Percentiles rank a stretch among this genome's conserved stretches.
Conservation (phyloP, 2,888 invertebrate species). For the Timandra comae region DNA sequence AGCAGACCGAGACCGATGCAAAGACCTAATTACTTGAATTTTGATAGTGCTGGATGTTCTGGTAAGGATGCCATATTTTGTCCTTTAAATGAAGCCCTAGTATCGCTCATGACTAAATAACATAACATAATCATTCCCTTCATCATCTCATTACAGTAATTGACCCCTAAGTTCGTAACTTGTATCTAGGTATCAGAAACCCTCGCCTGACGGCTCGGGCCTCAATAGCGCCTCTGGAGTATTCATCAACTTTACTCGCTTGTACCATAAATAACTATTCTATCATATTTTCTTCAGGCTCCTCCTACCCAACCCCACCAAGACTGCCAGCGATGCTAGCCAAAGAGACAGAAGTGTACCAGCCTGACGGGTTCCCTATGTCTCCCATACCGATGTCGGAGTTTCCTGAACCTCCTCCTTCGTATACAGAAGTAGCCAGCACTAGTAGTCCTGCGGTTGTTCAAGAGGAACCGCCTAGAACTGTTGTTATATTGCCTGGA, state of each 20-base stretch:
- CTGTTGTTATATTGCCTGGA: constrained; percentile 39
- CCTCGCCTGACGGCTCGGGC: too few species aligned
- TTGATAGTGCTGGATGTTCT: constrained; percentile 15
- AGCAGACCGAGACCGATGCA: constrained; percentile 2
- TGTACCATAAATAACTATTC: too few species aligned
- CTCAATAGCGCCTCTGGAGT: too few species aligned
- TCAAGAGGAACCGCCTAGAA: constrained; percentile 29
- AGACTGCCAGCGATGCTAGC: constrained; percentile 24
- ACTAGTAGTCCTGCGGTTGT: constrained; percentile 7
- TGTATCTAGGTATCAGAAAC: too few species aligned
- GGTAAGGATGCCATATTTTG: too few species aligned
- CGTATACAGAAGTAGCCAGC: constrained; percentile 42
- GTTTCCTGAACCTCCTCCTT: constrained; percentile 54
- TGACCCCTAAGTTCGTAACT: too few species aligned
- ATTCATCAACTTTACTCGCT: too few species aligned
- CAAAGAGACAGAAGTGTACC: constrained; percentile 41
- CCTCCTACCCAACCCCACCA: constrained; percentile 4
- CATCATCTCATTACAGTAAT: too few species aligned
- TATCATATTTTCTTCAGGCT: too few species aligned
- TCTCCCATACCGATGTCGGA: constrained; percentile 39
- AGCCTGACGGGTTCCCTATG: constrained; percentile 20
- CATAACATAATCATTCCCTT: too few species aligned
- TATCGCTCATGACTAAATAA: too few species aligned
- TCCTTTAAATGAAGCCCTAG: too few species aligned
- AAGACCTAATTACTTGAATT: constrained; percentile 23